Evolutionary conservation across 2,113 vertebrate species (phyloP).

Genomic region (Kryptolebias marmoratus): DNA sequence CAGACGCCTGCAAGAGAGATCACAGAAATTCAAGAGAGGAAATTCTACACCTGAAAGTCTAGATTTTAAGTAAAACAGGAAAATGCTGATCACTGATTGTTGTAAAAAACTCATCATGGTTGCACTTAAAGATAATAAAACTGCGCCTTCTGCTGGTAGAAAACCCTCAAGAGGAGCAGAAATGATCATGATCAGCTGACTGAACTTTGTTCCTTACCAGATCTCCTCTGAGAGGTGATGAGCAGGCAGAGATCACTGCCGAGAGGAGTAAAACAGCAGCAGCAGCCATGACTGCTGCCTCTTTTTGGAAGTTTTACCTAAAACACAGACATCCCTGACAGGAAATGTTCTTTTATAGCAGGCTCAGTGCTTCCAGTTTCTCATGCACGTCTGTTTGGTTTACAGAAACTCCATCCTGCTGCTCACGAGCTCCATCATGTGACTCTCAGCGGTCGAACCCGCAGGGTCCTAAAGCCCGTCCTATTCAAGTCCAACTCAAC

Average conservation of each 20-base stretch:
- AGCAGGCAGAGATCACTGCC: constrained; percentile 33
- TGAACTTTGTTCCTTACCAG: constrained; percentile 62
- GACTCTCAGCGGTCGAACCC: constrained; percentile 13
- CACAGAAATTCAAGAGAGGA: not conserved
- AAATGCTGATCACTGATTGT: not conserved
- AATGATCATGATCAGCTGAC: constrained; percentile 33
- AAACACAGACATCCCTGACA: constrained; percentile 16
- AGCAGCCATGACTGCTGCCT: constrained; percentile 60
- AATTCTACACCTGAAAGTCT: not conserved
- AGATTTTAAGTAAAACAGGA: not conserved
- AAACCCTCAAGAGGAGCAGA: not conserved
- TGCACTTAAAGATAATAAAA: too few species aligned
- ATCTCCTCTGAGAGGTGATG: constrained; percentile 40
- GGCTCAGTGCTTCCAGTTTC: not conserved
- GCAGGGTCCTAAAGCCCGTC: constrained; percentile 70
- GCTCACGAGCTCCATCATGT: constrained; percentile 56
- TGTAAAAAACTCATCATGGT: not conserved
- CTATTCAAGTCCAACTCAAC: accelerated
- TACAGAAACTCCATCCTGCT: constrained; percentile 46
- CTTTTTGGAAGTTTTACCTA: not conserved
- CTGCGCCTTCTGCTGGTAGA: not conserved
- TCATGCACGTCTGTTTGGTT: not conserved
- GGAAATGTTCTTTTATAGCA: not conserved
- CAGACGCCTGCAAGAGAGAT: constrained; percentile 59
- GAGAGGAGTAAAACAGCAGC: constrained; percentile 46